Evolutionary conservation across 2,113 vertebrate species (phyloP), one percentile per base, ranked within the genome.

Genomic region (Lampris incognitus): DNA sequence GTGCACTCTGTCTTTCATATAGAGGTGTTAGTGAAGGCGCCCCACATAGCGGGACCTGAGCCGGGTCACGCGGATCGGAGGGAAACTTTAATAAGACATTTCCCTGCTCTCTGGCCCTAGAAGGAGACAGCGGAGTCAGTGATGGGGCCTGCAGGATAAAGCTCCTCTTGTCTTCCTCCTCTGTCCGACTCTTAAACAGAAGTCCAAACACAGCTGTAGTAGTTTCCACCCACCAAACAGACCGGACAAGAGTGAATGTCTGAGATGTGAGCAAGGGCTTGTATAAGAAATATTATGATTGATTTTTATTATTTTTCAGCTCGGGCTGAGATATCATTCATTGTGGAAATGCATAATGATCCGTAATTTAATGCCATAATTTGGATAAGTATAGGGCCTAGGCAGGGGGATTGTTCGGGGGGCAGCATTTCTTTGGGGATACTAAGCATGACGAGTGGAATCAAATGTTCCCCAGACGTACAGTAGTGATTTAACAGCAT

Each of bases 351-450:
- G 39, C 42, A 72, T 36, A 78, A 67, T 37, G 72, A 61, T 77
- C 74, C 85, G 84, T 74, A 67, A 57, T 24, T 39, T 56, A 78
- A 70, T 76, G 73, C 79, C 71, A 74, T 49, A 69, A 70, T 44
- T 76, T 44, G 62, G 67, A 74, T 83, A 85, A 76, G 77, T 8
- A 9, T 4, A 1, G 50, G 63, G 62, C 46, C 39, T 52, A n/a
- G 1, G 71, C 36, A 48, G 56, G 13, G 42, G 38, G 70, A n/a
- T 6, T 72, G 81, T 67, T 67, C 78, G 54, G 78, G 79, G 65
- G 81, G 89, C 66, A 83, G 89, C 66, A 83, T 91, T 88, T 85
- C 76, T 72, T 87, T 89, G 84, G 86, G 85, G 77, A 87, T 86
- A 69, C 73, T 71, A 77, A 80, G 66, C 70, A 38, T 48, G 52